Base-by-base conservation (phyloP, 2,797 vertebrate species). In the Manis javanica region DNA sequence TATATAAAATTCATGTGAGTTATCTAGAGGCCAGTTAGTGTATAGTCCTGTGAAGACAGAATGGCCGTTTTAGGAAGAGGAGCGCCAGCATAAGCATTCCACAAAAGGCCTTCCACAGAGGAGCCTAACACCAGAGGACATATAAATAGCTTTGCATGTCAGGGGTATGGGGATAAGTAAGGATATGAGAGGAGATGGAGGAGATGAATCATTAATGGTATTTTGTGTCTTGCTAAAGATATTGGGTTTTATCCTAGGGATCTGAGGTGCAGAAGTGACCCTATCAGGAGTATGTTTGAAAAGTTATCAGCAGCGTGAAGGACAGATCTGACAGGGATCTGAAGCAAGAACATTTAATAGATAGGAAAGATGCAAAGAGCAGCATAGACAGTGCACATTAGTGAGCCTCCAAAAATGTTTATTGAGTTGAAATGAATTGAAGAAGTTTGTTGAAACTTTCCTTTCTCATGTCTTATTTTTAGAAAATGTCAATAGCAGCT, bases 401-500 rank as follows among this genome's bases (percentile, higher is more conserved):
- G 95, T 95, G 87, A 94, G 85, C 78, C 82, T 97, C 95, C 96
- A 79, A 57, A 96, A 95, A 95, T 97, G 63, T 95, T 98, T 97
- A 96, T 81, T 91, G 96, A 96, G 82, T 84, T 92, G 82, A 96
- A 96, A 96, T 71, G 64, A 97, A 95, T 95, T 91, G 92, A 97
- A 94, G 96, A 96, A 97, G 96, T 96, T 96, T 96, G 82, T 82
- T 46, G 85, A 96, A 97, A 94, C 84, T 96, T 97, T 87, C 55
- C 39, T 94, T 96, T 95, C 78, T 92, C 77, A 24, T 4, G 9
- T 89, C 88, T 95, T 96, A 97, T 96, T 95, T 98, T 97, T 96
- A 96, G 96, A 97, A 97, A 97, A 97, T 97, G 97, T 95, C 97
- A 98, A 91, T 92, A 92, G 77, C 26, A 75, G 34, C 39, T 96